phyloP scores from a whole-genome alignment of 2,113 vertebrate genomes.

The Piaya cayana region DNA sequence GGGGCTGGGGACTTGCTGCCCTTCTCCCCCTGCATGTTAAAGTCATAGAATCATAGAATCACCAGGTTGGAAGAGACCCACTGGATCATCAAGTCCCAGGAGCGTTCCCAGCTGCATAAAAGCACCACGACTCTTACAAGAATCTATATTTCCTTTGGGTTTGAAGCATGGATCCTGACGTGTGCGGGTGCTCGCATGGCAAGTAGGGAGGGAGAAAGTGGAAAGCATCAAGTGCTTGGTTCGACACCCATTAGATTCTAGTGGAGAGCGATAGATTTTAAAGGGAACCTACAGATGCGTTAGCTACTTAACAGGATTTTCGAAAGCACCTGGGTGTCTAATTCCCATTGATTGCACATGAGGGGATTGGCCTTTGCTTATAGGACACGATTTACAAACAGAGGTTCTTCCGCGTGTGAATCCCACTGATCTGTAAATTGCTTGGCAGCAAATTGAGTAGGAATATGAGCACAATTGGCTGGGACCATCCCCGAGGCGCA shows the following conservation, averaged over 20 bases:
- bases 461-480: neutral
- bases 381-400: neutral
- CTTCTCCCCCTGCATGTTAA: fast-evolving
- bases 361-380: neutral
- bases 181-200: fast-evolving
- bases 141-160: neutral
- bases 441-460: neutral
- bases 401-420: neutral
- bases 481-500: neutral
- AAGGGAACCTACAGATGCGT: neutral
- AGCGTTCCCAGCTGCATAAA: neutral
- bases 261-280: neutral
- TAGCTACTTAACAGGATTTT: neutral
- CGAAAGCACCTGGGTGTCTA: neutral
- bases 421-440: conserved; percentile 7
- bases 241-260: neutral
- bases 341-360: conserved; percentile 2
- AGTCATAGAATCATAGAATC: no score
- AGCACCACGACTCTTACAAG: fast-evolving
- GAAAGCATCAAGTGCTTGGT: neutral
- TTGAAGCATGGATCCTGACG: neutral
- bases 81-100: no score
- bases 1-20: neutral
- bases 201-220: neutral
- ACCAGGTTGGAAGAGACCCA: no score